Base-by-base conservation (phyloP, 2,888 invertebrate species). In the Horisme vitalbata region DNA sequence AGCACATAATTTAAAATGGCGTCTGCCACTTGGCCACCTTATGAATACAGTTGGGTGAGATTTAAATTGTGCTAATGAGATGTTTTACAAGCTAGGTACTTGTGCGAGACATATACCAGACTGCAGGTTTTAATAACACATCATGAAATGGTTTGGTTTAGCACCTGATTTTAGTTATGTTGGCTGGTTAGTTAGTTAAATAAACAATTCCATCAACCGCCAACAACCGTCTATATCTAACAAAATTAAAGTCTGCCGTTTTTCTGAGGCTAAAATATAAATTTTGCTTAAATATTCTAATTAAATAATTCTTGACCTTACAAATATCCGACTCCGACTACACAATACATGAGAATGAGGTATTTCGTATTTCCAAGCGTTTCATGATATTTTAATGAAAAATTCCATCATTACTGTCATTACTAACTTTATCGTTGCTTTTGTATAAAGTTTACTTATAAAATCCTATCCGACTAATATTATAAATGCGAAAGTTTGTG, bases 261-360 rank as follows among this genome's bases (percentile, higher is more conserved):
- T n/a, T n/a, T n/a, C n/a, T n/a, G n/a, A n/a, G n/a, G n/a, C n/a
- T n/a, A n/a, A n/a, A n/a, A n/a, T n/a, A n/a, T n/a, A n/a, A n/a
- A n/a, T n/a, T n/a, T n/a, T n/a, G n/a, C n/a, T n/a, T n/a, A n/a
- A n/a, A n/a, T n/a, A n/a, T n/a, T n/a, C n/a, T n/a, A n/a, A n/a
- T n/a, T n/a, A n/a, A n/a, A n/a, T 18, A 18, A 30, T 33, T 45
- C 36, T 36, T 45, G 41, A 41, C 50, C 45, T 50, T 36, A 39
- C 26, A 20, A 37, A 33, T 39, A 36, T 36, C 45, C 28, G 30
- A 50, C 50, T 37, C 41, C 20, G n/a, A n/a, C n/a, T n/a, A n/a
- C n/a, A n/a, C n/a, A n/a, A n/a, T 50, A 3, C n/a, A 9, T 20
- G 10, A 10, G 10, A 26, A 26, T 10, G 9, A 10, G 6, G 21